These are phyloP conservation scores for Pachycephala philippinensis DNA, from an alignment of 2,113 vertebrate species.

Conservation along the genomic window DNA sequence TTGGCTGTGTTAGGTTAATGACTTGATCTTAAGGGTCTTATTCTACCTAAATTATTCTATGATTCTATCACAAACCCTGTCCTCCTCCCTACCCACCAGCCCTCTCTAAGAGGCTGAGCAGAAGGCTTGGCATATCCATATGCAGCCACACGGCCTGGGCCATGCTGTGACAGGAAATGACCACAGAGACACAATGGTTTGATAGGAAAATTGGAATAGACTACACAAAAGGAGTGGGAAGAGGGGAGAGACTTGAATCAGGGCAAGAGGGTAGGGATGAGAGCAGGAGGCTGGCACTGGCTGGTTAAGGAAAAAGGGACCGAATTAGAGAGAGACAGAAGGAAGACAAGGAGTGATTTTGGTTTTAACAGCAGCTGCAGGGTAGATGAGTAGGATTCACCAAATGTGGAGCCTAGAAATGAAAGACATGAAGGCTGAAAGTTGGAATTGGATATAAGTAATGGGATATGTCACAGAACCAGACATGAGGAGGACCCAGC, in stretches of 20 bases:
- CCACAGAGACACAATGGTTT: not conserved
- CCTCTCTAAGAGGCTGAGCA: not conserved
- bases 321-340: not conserved
- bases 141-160: not conserved
- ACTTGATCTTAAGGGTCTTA: not conserved
- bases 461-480: not conserved
- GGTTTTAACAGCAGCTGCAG: not conserved
- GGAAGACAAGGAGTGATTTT: not conserved
- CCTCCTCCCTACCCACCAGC: not conserved
- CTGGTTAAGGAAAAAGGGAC: not conserved
- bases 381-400: not conserved
- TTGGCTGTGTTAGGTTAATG: not conserved
- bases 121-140: not conserved
- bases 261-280: not conserved
- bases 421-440: not conserved
- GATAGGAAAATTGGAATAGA: not conserved
- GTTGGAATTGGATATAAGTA: not conserved
- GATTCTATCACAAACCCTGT: not conserved
- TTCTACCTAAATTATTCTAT: not conserved
- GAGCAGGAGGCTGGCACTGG: not conserved
- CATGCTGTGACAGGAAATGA: not conserved
- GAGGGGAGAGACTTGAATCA: not conserved
- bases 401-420: not conserved
- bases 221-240: not conserved
- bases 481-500: not conserved